Evolutionary conservation across 2,113 vertebrate species (phyloP).

Genomic region (Pyxicephalus adspersus): DNA sequence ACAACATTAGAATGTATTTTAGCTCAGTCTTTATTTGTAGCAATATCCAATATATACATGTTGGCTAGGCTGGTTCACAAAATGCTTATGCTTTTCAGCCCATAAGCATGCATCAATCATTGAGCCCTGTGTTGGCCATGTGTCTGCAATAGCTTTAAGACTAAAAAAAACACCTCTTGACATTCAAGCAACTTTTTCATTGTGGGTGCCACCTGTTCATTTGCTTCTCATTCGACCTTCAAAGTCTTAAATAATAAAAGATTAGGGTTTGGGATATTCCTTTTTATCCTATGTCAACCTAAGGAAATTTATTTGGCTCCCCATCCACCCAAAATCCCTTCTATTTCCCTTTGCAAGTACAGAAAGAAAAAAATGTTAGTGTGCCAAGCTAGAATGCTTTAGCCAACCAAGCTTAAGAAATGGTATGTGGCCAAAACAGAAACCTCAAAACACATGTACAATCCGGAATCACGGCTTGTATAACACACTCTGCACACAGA

Average conservation of each 20-base stretch:
- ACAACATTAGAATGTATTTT: background rate
- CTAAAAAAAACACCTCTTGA: conserved; percentile 23
- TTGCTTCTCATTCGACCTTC: conserved; percentile 31
- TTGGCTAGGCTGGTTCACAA: background rate
- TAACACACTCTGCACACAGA: conserved; percentile 45
- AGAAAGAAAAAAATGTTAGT: conserved; percentile 18
- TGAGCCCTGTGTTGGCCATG: conserved; percentile 1
- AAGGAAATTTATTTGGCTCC: conserved; percentile 51
- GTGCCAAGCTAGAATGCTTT: conserved; percentile 46
- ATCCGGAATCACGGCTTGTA: conserved; percentile 53
- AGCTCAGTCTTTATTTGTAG: background rate
- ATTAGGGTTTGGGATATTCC: conserved; percentile 47
- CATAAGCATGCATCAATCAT: conserved; percentile 27
- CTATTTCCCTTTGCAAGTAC: conserved; percentile 45
- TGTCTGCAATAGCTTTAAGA: conserved; percentile 2
- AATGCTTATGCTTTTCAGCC: conserved; percentile 11
- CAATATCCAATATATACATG: background rate
- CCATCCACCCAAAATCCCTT: conserved; percentile 26
- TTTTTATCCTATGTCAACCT: conserved; percentile 43
- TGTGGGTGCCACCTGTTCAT: conserved; percentile 34
- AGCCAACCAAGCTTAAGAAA: conserved; percentile 46
- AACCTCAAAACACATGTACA: conserved; percentile 56
- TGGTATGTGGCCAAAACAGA: conserved; percentile 54
- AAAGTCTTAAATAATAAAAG: conserved; percentile 50
- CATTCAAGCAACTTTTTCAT: conserved; percentile 21